Conservation (phyloP, 2,888 invertebrate species). For the Dryadula phaetusa region DNA sequence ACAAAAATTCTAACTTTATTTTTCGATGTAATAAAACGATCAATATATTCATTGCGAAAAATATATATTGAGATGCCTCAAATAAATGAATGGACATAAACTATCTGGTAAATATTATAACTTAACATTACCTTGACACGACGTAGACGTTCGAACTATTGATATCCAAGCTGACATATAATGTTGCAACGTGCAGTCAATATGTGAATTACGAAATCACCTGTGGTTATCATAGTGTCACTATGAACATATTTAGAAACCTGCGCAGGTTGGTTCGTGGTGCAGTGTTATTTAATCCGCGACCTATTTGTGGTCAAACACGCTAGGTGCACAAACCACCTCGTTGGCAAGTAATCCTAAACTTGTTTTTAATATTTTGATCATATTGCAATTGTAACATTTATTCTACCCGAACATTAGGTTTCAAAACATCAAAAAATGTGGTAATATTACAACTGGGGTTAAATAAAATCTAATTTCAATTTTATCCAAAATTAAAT, state of each 20-base stretch:
- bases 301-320: conserved; percentile 80
- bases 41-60: no score
- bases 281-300: conserved; percentile 76
- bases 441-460: no score
- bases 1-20: no score
- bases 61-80: neutral
- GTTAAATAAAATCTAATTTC: no score
- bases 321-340: conserved; percentile 57
- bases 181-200: conserved; percentile 41
- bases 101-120: neutral
- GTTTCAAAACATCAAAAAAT: no score
- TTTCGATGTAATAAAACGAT: no score
- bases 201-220: conserved; percentile 66
- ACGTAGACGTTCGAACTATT: conserved; percentile 20
- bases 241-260: conserved; percentile 80
- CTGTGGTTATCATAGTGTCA: conserved; percentile 74
- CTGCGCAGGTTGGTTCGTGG: conserved; percentile 67
- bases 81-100: neutral
- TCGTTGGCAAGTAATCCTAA: conserved; percentile 51
- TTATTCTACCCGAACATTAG: no score
- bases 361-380: conserved; percentile 52
- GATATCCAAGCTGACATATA: conserved; percentile 27
- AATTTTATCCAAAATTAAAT: no score
- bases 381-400: conserved; percentile 38
- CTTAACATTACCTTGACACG: conserved; percentile 14